These are phyloP conservation scores for Corella eumyota DNA, from an alignment of 23 tunicate genomes.

Conservation along the genomic window DNA sequence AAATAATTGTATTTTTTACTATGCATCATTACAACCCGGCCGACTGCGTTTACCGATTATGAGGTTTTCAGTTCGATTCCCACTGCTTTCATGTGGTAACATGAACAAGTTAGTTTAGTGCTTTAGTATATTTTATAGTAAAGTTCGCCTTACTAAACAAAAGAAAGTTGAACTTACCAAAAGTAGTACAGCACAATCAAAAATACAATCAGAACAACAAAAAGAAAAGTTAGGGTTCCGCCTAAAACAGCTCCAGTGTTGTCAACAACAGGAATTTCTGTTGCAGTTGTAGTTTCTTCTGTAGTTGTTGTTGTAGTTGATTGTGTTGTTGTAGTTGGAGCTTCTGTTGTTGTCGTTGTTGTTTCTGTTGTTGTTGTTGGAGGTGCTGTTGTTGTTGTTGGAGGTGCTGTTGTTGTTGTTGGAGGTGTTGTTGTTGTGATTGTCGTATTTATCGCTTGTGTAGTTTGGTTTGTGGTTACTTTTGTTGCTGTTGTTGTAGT, in stretches of 20 bases:
- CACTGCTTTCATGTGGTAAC: too few species aligned
- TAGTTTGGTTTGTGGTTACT: neutral
- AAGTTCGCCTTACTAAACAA: too few species aligned
- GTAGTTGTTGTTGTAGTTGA: neutral
- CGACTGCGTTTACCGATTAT: too few species aligned
- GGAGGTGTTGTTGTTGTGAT: neutral
- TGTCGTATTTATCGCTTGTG: neutral
- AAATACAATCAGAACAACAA: constrained; percentile 26
- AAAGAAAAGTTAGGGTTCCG: constrained; percentile 14
- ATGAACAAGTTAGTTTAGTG: too few species aligned
- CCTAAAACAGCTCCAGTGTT: constrained; percentile 5
- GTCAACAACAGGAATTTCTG: neutral
- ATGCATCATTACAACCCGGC: too few species aligned
- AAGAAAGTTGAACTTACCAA: constrained; percentile 16
- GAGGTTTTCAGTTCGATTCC: too few species aligned
- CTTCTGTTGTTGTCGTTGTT: neutral
- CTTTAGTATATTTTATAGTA: too few species aligned
- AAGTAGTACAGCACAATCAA: constrained; percentile 31
- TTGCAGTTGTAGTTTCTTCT: neutral
- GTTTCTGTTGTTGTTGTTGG: neutral
- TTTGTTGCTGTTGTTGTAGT: constrained; percentile 1
- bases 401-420: neutral
- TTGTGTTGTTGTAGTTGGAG: neutral
- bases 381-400: neutral
- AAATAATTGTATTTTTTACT: too few species aligned